A percentile compares a stretch with the other conserved stretches of the same genome.
These are phyloP conservation scores for Pithecia hirsuta DNA, from an alignment of 2,797 vertebrate genomes.

Conservation along the genomic window DNA sequence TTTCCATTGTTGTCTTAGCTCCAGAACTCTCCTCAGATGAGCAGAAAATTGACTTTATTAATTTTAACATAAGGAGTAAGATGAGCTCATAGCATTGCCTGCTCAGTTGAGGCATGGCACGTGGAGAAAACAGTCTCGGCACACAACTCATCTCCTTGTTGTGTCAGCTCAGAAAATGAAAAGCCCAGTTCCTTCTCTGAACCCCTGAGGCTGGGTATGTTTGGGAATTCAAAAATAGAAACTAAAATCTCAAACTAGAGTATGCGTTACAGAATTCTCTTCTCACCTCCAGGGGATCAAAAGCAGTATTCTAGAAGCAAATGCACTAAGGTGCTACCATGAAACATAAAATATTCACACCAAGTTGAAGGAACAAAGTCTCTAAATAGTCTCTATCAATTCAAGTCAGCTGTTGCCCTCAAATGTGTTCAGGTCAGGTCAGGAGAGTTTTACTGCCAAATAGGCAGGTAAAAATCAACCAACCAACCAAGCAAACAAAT, in stretches of 20 bases:
- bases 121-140: neutral
- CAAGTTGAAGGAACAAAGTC: neutral
- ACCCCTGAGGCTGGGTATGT: neutral
- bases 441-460: neutral
- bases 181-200: neutral
- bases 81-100: neutral
- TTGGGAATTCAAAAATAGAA: neutral
- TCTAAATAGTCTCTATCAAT: neutral
- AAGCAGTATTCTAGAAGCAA: neutral
- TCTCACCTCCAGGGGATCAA: neutral
- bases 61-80: neutral
- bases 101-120: neutral
- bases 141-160: neutral
- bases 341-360: neutral
- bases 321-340: too few species aligned
- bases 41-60: conserved; percentile 6
- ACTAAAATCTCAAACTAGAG: neutral
- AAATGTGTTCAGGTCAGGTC: neutral
- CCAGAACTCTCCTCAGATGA: neutral
- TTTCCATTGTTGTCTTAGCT: neutral
- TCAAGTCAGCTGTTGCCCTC: neutral
- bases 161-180: neutral
- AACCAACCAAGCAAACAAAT: neutral
- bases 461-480: neutral
- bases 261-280: neutral